Base-by-base conservation (phyloP, 1,140 invertebrate species). In the Nasonia vitripennis region DNA sequence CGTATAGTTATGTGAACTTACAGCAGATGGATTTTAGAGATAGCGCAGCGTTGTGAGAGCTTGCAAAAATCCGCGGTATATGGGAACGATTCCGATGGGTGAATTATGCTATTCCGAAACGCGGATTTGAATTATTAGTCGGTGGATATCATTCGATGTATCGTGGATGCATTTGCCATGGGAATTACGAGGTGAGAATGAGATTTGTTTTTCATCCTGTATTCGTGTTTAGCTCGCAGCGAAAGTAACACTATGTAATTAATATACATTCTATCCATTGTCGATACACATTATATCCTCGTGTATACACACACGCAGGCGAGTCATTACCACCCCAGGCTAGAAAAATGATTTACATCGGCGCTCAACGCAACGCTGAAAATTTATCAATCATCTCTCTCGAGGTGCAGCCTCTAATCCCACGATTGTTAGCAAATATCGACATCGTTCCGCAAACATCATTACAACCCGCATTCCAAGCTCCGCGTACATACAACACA, bases 71-170 rank as follows among this genome's bases (percentile, higher is more conserved):
- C 23, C 55, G 0, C 34, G 34, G 34, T 37, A 10, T 62, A 17
- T 62, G 55, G 55, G 55, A 62, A 62, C 55, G 55, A 62, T 5
- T 20, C 34, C 68, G 68, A 73, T 74, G 9, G 27, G 10, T 75
- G 71, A 83, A 23, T 83, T 75, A 75, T 41, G 70, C 11, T 83
- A 75, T 75, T 83, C 51, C 79, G 48, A 27, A 48, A 81, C 41
- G 41, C 34, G 31, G 31, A 80, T 80, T 80, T 20, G 62, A 70
- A 27, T 45, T 45, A 37, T 23, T 1, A 6, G 23, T 12, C 11
- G 14, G 34, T 14, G 27, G 78, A 11, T 48, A 48, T 71, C 2
- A 73, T 51, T 68, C 17, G 37, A 41, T 70, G 41, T 45, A 45
- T 45, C 10, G 1, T 45, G 10, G 6, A 45, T 10, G 9, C 9